These are phyloP conservation scores for Delphinapterus leucas DNA, from an alignment of 2,113 vertebrate species.

Conservation along the genomic window DNA sequence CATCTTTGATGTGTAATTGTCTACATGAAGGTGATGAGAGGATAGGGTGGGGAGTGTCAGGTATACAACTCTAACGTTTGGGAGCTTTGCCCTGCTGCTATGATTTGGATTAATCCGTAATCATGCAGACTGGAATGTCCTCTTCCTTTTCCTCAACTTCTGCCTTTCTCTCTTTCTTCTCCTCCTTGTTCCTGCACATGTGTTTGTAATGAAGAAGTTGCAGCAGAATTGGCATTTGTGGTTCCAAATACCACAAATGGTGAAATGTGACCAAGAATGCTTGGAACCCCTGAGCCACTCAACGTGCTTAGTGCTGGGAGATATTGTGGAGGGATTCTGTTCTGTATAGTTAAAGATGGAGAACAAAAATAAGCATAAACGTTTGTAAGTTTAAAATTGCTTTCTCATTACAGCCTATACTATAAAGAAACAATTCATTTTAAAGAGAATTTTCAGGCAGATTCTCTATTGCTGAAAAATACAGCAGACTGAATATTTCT, in stretches of 20 bases:
- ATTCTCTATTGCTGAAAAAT: not conserved
- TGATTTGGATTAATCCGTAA: not conserved
- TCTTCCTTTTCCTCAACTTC: not conserved
- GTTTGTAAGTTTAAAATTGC: not conserved
- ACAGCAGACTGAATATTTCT: not conserved
- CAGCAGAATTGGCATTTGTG: not conserved
- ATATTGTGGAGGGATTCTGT: not conserved
- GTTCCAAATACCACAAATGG: not conserved
- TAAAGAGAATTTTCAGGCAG: not conserved
- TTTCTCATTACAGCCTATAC: not conserved
- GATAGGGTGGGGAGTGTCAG: accelerated
- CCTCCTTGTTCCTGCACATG: not conserved
- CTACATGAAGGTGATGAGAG: not conserved
- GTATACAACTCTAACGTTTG: accelerated
- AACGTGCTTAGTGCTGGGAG: not conserved
- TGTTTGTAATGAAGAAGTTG: not conserved
- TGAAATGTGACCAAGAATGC: not conserved
- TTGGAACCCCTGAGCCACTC: not conserved
- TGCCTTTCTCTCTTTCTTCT: not conserved
- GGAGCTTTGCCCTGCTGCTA: not conserved
- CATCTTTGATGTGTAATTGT: not conserved
- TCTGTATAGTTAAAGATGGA: not conserved
- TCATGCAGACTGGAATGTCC: not conserved
- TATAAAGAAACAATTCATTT: not conserved
- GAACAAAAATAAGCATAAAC: not conserved